Evolutionary conservation across 2,797 vertebrate genomes (phyloP).

Genomic region (Ciconia nigra): DNA sequence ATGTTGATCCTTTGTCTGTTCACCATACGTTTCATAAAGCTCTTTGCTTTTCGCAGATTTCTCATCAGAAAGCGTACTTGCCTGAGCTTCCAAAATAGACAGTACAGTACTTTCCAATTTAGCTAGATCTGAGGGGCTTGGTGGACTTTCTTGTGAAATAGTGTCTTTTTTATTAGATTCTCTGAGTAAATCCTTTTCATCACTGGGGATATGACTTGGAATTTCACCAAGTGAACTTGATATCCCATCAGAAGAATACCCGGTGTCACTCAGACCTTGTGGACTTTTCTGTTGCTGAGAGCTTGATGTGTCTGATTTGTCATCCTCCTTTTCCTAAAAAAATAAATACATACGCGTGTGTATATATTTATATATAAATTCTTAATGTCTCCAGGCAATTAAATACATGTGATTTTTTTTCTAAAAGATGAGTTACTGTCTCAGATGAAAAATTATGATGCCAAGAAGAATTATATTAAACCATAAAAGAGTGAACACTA

Average conservation of each 20-base stretch:
- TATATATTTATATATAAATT: constrained; percentile 41
- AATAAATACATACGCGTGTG: constrained; percentile 66
- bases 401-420: not conserved
- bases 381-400: constrained; percentile 4
- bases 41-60: constrained; percentile 70
- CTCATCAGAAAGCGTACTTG: constrained; percentile 72
- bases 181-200: constrained; percentile 80
- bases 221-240: constrained; percentile 85
- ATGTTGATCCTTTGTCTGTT: constrained; percentile 73
- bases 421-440: not conserved
- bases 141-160: constrained; percentile 82
- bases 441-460: not conserved
- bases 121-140: constrained; percentile 88
- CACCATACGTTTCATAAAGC: constrained; percentile 45
- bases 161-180: constrained; percentile 78
- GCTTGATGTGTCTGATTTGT: constrained; percentile 79
- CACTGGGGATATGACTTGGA: constrained; percentile 78
- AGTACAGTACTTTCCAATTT: constrained; percentile 90
- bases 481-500: not conserved
- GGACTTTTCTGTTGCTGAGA: constrained; percentile 83
- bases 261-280: constrained; percentile 83
- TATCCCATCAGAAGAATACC: constrained; percentile 85
- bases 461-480: not conserved
- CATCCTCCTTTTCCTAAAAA: constrained; percentile 83
- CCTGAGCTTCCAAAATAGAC: constrained; percentile 87